A percentile compares a stretch with the other conserved stretches of the same genome.
phyloP scores from a whole-genome alignment of 2,113 vertebrate species.

The Parotia lawesii region DNA sequence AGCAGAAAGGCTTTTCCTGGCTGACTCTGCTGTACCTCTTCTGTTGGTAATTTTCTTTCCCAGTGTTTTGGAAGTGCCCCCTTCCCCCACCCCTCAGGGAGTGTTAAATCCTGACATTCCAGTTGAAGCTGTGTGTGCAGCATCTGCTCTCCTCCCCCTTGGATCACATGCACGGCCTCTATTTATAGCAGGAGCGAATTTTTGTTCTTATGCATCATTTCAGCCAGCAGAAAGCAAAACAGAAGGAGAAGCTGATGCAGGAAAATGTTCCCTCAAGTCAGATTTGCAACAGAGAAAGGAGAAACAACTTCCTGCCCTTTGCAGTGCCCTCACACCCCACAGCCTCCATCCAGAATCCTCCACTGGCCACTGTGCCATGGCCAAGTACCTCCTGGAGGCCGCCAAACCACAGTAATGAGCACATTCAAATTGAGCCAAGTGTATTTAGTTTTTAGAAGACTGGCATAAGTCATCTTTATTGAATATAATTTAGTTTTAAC shows the following conservation, averaged over 20 bases:
- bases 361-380: not conserved
- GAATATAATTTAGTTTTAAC: constrained; percentile 74
- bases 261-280: not conserved
- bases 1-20: not conserved
- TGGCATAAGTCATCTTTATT: constrained; percentile 71
- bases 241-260: not conserved
- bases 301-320: not conserved
- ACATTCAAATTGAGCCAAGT: constrained; percentile 41
- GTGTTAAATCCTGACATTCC: not conserved
- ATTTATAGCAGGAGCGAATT: not conserved
- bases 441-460: constrained; percentile 63
- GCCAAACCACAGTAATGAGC: constrained; percentile 5
- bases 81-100: not conserved
- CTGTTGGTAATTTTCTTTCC: not conserved
- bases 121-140: not conserved
- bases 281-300: not conserved
- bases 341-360: not conserved
- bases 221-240: constrained; percentile 33
- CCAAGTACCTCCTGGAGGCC: not conserved
- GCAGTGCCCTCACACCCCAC: not conserved
- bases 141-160: constrained; percentile 28
- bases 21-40: not conserved
- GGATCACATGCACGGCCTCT: constrained; percentile 3
- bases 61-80: not conserved
- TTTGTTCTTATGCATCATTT: constrained; percentile 17